Conservation (phyloP, 2,113 vertebrate genomes). For the Lamprologus callipterus region DNA sequence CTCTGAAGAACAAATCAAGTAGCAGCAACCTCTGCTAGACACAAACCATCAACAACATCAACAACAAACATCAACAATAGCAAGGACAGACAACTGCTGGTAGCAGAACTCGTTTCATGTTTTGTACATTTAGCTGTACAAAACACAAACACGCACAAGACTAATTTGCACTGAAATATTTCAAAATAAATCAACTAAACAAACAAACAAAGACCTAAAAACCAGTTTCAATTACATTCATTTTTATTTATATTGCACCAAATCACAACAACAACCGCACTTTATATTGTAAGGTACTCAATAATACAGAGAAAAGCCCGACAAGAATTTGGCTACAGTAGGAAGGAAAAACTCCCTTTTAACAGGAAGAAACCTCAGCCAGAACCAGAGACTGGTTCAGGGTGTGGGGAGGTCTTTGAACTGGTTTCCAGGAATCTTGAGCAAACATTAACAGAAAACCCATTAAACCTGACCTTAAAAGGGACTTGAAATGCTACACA, state of each 20-base stretch:
- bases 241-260: neutral
- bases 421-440: neutral
- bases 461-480: neutral
- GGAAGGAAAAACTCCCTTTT: neutral
- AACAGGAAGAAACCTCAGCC: neutral
- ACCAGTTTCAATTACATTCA: accelerated
- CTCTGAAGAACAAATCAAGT: neutral
- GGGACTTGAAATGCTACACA: neutral
- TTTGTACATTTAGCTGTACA: neutral
- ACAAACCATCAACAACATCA: neutral
- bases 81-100: neutral
- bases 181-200: neutral
- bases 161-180: neutral
- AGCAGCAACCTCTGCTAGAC: neutral
- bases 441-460: neutral
- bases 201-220: neutral
- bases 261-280: neutral
- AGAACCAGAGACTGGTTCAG: neutral
- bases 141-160: neutral
- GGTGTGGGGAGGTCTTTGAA: neutral
- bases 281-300: neutral
- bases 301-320: neutral
- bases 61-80: neutral
- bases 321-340: neutral
- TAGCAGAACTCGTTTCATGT: neutral